phyloP scores from a whole-genome alignment of 2,888 invertebrate species.

The Strigamia transsilvanica region DNA sequence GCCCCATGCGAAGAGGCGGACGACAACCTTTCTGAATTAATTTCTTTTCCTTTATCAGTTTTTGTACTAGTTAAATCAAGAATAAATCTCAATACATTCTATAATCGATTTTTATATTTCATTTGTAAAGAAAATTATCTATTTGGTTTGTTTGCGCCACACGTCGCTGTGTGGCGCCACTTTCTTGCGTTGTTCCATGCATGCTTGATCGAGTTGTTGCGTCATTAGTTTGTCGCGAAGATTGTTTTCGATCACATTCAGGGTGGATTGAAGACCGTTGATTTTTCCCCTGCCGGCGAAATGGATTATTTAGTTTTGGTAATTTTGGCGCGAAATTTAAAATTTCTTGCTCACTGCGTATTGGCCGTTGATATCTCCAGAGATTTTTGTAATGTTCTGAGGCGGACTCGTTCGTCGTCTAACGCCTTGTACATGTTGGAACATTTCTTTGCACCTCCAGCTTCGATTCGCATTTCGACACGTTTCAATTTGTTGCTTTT shows the following conservation, averaged over 20 bases:
- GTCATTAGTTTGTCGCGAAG: constrained; percentile 18
- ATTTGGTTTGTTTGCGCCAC: neutral
- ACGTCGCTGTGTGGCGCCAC: neutral
- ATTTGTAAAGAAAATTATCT: neutral
- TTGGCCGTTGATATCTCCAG: neutral
- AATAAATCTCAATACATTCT: neutral
- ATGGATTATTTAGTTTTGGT: neutral
- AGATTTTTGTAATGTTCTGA: neutral
- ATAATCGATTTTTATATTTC: neutral
- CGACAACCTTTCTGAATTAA: neutral
- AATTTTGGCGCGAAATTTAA: no score
- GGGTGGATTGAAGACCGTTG: neutral
- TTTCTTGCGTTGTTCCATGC: constrained; percentile 29
- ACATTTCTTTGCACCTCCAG: neutral
- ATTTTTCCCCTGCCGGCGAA: neutral
- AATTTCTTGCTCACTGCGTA: neutral
- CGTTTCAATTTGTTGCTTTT: neutral
- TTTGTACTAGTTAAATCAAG: neutral
- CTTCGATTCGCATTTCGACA: neutral
- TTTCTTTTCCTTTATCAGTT: neutral
- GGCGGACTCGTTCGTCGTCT: neutral
- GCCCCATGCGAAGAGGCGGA: neutral
- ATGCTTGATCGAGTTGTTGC: constrained; percentile 48
- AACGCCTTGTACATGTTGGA: neutral
- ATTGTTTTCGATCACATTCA: constrained; percentile 28